Percentiles rank a stretch among this genome's conserved stretches.
phyloP scores from a whole-genome alignment of 2,888 invertebrate species.

The Drosophila aldrichi region DNA sequence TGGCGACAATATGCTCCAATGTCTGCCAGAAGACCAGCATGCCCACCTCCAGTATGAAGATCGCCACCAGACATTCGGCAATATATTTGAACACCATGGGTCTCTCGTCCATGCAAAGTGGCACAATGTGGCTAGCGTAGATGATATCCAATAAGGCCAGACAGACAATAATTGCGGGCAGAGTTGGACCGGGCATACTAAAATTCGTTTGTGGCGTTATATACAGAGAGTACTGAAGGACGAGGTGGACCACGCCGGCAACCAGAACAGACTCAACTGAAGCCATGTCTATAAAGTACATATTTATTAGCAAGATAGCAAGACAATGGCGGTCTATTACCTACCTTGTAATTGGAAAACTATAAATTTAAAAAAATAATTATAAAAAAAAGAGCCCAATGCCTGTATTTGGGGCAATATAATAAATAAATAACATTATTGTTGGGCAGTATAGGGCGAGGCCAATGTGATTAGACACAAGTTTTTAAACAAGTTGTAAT shows the following conservation, averaged over 20 bases:
- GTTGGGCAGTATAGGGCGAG: background rate
- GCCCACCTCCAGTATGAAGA: conserved; percentile 32
- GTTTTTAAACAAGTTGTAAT: too few species aligned
- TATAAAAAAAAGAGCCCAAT: background rate
- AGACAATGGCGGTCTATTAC: background rate
- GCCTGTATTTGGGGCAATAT: background rate
- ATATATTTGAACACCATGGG: background rate
- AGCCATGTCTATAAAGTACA: conserved; percentile 10
- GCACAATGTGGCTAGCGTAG: conserved; percentile 24
- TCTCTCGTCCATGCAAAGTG: background rate
- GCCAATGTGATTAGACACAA: background rate
- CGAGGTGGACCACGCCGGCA: conserved; percentile 24
- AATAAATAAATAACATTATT: background rate
- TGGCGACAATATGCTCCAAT: background rate
- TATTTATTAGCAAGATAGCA: too few species aligned
- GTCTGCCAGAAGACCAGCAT: conserved; percentile 32
- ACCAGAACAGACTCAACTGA: conserved; percentile 15
- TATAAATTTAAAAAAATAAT: background rate
- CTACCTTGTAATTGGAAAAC: background rate
- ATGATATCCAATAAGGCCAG: conserved; percentile 35
- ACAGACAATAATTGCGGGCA: conserved; percentile 19
- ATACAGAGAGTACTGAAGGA: conserved; percentile 9
- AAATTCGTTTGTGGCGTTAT: background rate
- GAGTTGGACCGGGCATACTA: background rate
- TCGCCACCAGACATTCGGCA: conserved; percentile 28